Percentiles rank a stretch among this genome's conserved stretches.
These are phyloP conservation scores for Psittacus erithacus DNA, from an alignment of 2,113 vertebrate species.

Conservation along the genomic window DNA sequence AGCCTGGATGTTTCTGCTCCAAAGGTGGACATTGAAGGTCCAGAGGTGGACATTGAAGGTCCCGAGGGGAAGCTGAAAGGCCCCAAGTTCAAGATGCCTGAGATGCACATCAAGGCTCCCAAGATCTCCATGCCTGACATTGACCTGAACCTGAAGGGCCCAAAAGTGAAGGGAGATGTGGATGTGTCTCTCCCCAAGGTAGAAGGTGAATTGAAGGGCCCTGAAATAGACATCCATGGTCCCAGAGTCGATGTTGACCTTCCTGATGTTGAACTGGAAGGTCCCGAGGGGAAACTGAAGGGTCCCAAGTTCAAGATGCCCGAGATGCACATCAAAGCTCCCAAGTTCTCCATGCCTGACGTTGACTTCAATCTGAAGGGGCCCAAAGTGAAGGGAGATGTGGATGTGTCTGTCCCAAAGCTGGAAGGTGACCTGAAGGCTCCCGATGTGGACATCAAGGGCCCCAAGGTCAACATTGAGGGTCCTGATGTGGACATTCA, in stretches of 20 bases:
- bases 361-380: constrained; percentile 63
- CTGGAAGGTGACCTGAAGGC: rapidly evolving
- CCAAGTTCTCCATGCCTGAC: constrained; percentile 65
- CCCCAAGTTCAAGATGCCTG: too few relatives aligned
- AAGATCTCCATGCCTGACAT: too few relatives aligned
- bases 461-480: not conserved
- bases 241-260: not conserved
- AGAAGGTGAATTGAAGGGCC: too few relatives aligned
- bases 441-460: rapidly evolving
- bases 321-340: constrained; percentile 54
- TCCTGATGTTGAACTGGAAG: not conserved
- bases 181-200: too few relatives aligned
- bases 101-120: too few relatives aligned
- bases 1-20: constrained; percentile 39
- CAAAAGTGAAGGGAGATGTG: too few relatives aligned
- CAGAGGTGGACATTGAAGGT: not conserved
- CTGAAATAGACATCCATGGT: too few relatives aligned
- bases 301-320: constrained; percentile 72
- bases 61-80: too few relatives aligned
- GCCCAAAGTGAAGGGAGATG: constrained; percentile 32
- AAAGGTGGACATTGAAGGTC: constrained; percentile 64
- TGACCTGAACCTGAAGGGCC: too few relatives aligned
- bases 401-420: rapidly evolving
- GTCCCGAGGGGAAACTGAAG: constrained; percentile 23
- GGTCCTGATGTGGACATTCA: too few relatives aligned